Base-by-base conservation (phyloP, 1,140 invertebrate genomes). In the Drosophila tani region DNA sequence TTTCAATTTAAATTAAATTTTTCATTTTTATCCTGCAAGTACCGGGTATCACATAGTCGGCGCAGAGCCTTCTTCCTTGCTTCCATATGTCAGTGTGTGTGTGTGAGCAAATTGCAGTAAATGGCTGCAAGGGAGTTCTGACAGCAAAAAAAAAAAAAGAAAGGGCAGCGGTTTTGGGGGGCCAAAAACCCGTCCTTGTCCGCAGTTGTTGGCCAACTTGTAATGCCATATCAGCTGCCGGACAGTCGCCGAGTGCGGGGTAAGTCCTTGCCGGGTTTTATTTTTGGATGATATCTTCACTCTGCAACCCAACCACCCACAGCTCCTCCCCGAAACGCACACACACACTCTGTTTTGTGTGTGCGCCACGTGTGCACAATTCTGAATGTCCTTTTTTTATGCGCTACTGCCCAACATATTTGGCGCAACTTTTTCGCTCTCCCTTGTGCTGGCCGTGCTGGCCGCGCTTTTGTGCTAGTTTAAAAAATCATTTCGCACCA, bases 151-250 rank as follows among this genome's bases (percentile, higher is more conserved):
- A 57, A 15, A 40, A 29, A 11, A 7, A 14, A 4, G 19, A 47
- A 15, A 4, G 19, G 53, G 17, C 17, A 17, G 35, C 9, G 29
- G 55, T 11, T 11, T 11, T 7, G 32, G 21, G 47, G 19, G 46
- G 35, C 51, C 19, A 14, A n/a, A 17, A 66, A 49, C 55, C 69
- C 65, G 82, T 55, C 65, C 79, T 79, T 85, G 82, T 87, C 79
- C 65, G 63, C 82, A 85, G 62, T 78, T 79, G 80, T 82, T 85
- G 83, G 79, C 79, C 82, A 82, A 79, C 57, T 75, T 87, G 79
- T 87, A 82, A 87, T 82, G 71, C 79, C 82, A 83, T 86, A 86
- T 86, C 83, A 87, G 82, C 79, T 79, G 46, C 74, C 65, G 82
- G 79, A 78, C 82, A 85, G 69, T 59, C 79, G 46, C 53, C 49